Evolutionary conservation across 2,888 invertebrate species (phyloP).

Genomic region (Trissoscelio sp.): DNA sequence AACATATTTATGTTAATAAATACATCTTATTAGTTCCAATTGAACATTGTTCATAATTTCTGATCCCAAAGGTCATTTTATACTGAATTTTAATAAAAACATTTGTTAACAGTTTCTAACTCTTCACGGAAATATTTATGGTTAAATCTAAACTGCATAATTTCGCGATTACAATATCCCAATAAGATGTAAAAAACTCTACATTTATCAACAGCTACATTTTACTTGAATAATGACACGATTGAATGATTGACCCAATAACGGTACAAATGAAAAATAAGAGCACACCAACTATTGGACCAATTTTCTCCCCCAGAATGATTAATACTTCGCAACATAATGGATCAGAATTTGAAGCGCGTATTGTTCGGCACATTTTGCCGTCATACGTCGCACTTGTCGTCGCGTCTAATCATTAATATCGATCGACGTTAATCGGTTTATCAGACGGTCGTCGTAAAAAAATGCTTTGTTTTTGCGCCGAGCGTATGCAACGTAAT

Average conservation of each 20-base stretch:
- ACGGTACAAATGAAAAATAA: background rate
- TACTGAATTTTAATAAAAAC: too few species aligned
- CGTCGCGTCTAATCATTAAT: slow-evolving; percentile 29
- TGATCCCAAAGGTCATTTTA: too few species aligned
- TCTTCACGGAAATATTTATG: too few species aligned
- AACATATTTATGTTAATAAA: too few species aligned
- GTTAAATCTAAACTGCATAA: too few species aligned
- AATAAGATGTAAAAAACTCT: too few species aligned
- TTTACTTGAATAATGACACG: too few species aligned
- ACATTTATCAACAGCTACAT: too few species aligned
- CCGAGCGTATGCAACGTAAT: slow-evolving; percentile 29
- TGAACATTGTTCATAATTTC: too few species aligned
- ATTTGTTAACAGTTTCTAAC: too few species aligned
- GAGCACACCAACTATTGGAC: background rate
- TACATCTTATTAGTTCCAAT: too few species aligned
- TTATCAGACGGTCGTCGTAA: slow-evolving; percentile 31
- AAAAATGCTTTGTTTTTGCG: slow-evolving; percentile 36
- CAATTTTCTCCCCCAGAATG: background rate
- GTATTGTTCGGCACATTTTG: slow-evolving; percentile 19
- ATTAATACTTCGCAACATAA: slow-evolving; percentile 15
- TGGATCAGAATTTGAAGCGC: slow-evolving; percentile 5
- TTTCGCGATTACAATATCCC: too few species aligned
- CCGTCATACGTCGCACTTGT: background rate
- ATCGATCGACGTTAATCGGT: slow-evolving; percentile 48
- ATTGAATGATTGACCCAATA: background rate